Percentiles rank a stretch among this genome's conserved stretches.
Evolutionary conservation across 2,888 invertebrate species (phyloP).

Genomic region (Clanis bilineata): DNA sequence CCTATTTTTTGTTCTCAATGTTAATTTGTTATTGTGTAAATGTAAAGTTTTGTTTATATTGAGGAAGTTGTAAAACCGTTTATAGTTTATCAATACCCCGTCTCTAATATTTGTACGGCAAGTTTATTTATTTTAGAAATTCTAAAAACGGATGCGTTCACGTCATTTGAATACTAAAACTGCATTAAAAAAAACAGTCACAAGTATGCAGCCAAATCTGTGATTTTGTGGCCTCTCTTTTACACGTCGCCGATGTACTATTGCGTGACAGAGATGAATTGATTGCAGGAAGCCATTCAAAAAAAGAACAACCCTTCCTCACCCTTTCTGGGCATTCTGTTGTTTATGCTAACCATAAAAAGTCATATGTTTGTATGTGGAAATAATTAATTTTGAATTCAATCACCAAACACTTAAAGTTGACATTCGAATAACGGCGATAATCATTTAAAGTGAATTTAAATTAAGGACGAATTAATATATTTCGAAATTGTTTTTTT

Average conservation of each 20-base stretch:
- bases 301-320: slow-evolving; percentile 80
- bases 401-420: slow-evolving; percentile 33
- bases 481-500: slow-evolving; percentile 59
- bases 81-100: slow-evolving; percentile 65
- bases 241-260: slow-evolving; percentile 26
- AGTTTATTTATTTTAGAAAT: slow-evolving; percentile 71
- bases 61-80: slow-evolving; percentile 75
- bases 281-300: slow-evolving; percentile 75
- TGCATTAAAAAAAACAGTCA: slow-evolving; percentile 58
- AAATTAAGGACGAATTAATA: slow-evolving; percentile 49
- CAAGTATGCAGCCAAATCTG: slow-evolving; percentile 34
- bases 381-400: slow-evolving; percentile 42
- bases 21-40: slow-evolving; percentile 27
- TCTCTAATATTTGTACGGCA: slow-evolving; percentile 36
- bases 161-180: slow-evolving; percentile 78
- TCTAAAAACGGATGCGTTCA: slow-evolving; percentile 78
- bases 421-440: slow-evolving; percentile 1
- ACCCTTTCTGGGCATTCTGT: slow-evolving; percentile 74
- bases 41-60: slow-evolving; percentile 43
- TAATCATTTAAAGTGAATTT: slow-evolving; percentile 24
- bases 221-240: slow-evolving; percentile 48
- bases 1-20: slow-evolving; percentile 27
- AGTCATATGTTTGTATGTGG: slow-evolving; percentile 42
- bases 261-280: slow-evolving; percentile 53
- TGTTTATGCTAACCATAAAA: slow-evolving; percentile 59